Evolutionary conservation across 1,140 invertebrate species (phyloP), one percentile per base, ranked within the genome.

Genomic region (Leptinotarsa lineolata): DNA sequence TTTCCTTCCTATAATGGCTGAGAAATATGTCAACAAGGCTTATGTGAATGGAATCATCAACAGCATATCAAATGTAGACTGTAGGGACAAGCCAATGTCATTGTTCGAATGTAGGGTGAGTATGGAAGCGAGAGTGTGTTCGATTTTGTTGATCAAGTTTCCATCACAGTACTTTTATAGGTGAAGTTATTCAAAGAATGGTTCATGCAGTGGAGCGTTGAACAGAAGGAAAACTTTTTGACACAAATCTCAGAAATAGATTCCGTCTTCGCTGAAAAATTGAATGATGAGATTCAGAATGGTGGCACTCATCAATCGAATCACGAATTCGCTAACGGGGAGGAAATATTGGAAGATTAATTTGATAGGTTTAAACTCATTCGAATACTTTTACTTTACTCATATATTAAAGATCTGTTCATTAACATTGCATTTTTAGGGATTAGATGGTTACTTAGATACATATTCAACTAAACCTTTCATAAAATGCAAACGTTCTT

Each of bases 161-260:
- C 2, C 21, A 63, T 77, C 8, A 39, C 8, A 30, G 30, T 39
- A 8, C 58, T 68, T 39, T 81, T 82, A 65, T 67, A 91, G 90
- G 88, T 91, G 65, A 96, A 96, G 85, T 83, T 96, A 13, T 96
- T 96, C 81, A 89, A 90, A 80, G 92, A 95, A 85, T 97, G 95
- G 95, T 92, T 91, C 81, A 87, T 90, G 69, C 91, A 90, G 77
- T 97, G 95, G 95, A 89, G 89, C 59, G 87, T 90, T 61, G 90
- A 91, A 72, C 92, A 95, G 72, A 91, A 90, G 80, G 88, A 91
- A 44, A 88, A 88, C 70, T 85, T 94, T n/a, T 81, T 93, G 13
- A 87, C 88, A 63, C 89, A 89, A 70, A 89, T 94, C 30, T 89
- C 89, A 66, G 91, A 91, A 79, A 87, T 90, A 48, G 93, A 94